These are phyloP conservation scores for Eilema sororculum DNA, from an alignment of 2,888 invertebrate genomes.

Conservation along the genomic window DNA sequence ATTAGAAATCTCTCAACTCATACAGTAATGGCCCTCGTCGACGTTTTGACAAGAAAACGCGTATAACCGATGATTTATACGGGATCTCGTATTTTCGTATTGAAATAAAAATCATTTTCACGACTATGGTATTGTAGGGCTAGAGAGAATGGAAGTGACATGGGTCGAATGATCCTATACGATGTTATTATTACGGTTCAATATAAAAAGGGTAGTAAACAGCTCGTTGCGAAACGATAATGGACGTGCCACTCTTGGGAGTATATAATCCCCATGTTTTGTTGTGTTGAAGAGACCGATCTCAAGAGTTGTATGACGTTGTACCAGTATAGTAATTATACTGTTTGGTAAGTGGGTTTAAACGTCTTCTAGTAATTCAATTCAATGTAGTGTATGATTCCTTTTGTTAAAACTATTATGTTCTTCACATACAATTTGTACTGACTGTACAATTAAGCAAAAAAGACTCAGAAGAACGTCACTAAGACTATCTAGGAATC, in stretches of 20 bases:
- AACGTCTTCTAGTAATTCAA: not conserved
- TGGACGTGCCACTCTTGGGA: conserved; percentile 20
- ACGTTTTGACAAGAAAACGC: conserved; percentile 62
- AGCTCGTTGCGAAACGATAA: conserved; percentile 19
- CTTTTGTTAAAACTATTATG: not conserved
- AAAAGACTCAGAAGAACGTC: too few species aligned
- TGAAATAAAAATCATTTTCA: conserved; percentile 68
- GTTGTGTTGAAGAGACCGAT: conserved; percentile 13
- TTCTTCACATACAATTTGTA: too few species aligned
- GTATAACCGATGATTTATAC: conserved; percentile 64
- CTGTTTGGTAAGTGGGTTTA: not conserved
- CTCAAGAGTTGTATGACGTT: not conserved
- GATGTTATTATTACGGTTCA: conserved; percentile 16
- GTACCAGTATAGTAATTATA: not conserved
- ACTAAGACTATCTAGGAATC: not conserved
- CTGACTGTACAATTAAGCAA: too few species aligned
- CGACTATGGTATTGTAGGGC: conserved; percentile 32
- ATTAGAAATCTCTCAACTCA: conserved; percentile 48
- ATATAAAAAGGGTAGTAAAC: conserved; percentile 22
- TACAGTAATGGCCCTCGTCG: conserved; percentile 50
- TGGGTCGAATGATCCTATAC: conserved; percentile 14
- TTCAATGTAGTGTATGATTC: not conserved
- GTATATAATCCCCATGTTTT: conserved; percentile 8
- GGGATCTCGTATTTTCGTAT: conserved; percentile 61
- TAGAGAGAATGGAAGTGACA: conserved; percentile 50